These are phyloP conservation scores for Ramazzottius varieornatus DNA, from an alignment of 2,888 invertebrate species.

Conservation along the genomic window DNA sequence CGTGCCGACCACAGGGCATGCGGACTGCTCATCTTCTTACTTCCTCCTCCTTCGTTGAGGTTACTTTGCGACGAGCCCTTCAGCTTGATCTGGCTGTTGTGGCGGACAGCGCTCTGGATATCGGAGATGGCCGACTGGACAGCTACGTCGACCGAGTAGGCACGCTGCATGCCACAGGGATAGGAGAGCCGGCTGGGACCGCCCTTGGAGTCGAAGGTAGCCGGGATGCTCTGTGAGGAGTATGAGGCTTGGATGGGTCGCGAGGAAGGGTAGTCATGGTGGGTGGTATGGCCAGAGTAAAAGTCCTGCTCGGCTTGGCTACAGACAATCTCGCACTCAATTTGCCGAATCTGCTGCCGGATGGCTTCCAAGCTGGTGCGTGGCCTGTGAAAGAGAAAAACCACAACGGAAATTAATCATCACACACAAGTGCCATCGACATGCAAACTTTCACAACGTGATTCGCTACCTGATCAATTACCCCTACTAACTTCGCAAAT, in stretches of 20 bases:
- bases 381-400: neutral
- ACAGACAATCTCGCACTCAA: neutral
- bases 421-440: too few relatives aligned
- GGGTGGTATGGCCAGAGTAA: neutral
- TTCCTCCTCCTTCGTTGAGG: too few relatives aligned
- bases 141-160: slow-evolving; percentile 9
- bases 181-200: too few relatives aligned
- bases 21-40: too few relatives aligned
- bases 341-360: slow-evolving; percentile 1
- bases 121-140: slow-evolving; percentile 48
- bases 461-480: too few relatives aligned
- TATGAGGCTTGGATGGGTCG: neutral
- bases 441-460: too few relatives aligned
- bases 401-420: too few relatives aligned
- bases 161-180: neutral
- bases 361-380: neutral
- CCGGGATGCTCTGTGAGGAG: neutral
- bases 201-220: neutral
- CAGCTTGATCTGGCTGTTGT: slow-evolving; percentile 34
- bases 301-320: neutral
- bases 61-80: neutral
- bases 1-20: too few relatives aligned
- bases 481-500: too few relatives aligned
- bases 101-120: slow-evolving; percentile 48
- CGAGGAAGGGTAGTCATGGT: neutral